Conservation (phyloP, 2,888 invertebrate genomes). For the Imbricaverruca yamaguchii region DNA sequence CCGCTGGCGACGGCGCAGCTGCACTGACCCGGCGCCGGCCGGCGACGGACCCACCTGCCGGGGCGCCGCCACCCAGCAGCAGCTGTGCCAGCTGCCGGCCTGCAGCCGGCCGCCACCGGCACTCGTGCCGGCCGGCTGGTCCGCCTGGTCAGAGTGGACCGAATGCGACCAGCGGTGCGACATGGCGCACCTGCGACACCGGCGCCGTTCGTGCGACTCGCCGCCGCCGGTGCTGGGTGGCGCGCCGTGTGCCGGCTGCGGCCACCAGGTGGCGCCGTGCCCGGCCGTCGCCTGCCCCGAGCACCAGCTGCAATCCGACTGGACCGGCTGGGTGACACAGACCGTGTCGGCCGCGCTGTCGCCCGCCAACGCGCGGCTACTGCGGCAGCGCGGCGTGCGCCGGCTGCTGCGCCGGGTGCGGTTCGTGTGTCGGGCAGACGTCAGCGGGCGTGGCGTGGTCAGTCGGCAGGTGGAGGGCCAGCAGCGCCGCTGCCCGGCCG, state of each 20-base stretch:
- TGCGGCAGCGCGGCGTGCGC: neutral
- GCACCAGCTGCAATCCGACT: neutral
- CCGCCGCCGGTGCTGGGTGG: neutral
- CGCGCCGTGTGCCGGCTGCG: slow-evolving; percentile 27
- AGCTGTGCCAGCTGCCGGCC: neutral
- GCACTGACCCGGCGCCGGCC: slow-evolving; percentile 77
- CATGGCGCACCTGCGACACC: slow-evolving; percentile 25
- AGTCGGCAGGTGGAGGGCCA: neutral
- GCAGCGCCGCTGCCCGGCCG: neutral
- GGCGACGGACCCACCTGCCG: slow-evolving; percentile 80
- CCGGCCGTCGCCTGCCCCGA: neutral
- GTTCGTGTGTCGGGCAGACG: neutral
- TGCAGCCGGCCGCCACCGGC: neutral
- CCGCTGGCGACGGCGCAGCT: slow-evolving; percentile 68
- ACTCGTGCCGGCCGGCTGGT: slow-evolving; percentile 24
- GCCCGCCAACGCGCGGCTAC: neutral
- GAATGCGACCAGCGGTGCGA: slow-evolving; percentile 30
- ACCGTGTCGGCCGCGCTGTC: neutral
- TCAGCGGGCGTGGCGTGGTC: neutral
- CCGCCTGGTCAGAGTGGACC: slow-evolving; percentile 31
- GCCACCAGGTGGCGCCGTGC: slow-evolving; percentile 27
- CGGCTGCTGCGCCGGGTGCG: neutral
- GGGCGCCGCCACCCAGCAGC: slow-evolving; percentile 44
- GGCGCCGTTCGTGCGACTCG: slow-evolving; percentile 28
- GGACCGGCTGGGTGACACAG: neutral